Evolutionary conservation across 1,140 invertebrate species (phyloP), one percentile per base, ranked within the genome.

Genomic region (Papilio aristodemus): DNA sequence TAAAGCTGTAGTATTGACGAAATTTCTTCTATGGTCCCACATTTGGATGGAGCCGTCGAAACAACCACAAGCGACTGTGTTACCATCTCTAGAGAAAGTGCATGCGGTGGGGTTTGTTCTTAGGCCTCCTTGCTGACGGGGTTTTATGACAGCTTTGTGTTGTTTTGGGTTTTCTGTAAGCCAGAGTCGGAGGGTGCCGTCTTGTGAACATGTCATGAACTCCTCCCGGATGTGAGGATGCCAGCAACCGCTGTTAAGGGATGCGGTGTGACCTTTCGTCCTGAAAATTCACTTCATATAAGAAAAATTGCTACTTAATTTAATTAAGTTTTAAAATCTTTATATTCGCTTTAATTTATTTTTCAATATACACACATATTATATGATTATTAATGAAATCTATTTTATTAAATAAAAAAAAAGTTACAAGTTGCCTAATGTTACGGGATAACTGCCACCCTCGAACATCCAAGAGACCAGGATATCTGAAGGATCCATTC

Each of bases 11-110:
- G 97, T 97, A 80, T 97, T 98, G 0, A 96, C 95, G 76, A 94
- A 95, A 78, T 94, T 95, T 81, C 95, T 95, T 43, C 98, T 94
- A 60, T 97, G 95, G 87, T 99, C 99, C 98, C 98, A 99, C 90
- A 99, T 96, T 89, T 99, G 98, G 76, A 99, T 95, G 0, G 97
- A 99, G 1, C 99, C 99, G 91, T 99, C 99, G 27, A 95, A 93
- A 84, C 99, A 99, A 0, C 95, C 98, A 66, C 96, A 96, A 0
- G 96, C 96, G 17, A 99, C 95, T 0, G 96, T 94, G 67, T 96
- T 95, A 0, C 98, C 98, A 89, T 99, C 98, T 68, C 96, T 92
- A 69, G 94, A 97, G 79, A 96, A 98, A 1, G 93, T 92, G 79
- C 97, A 98, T 0, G 96, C 92, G 0, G 96, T 97, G 0, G 98